phyloP scores from a whole-genome alignment of 2,888 invertebrate species.

The Xestobium rufovillosum region DNA sequence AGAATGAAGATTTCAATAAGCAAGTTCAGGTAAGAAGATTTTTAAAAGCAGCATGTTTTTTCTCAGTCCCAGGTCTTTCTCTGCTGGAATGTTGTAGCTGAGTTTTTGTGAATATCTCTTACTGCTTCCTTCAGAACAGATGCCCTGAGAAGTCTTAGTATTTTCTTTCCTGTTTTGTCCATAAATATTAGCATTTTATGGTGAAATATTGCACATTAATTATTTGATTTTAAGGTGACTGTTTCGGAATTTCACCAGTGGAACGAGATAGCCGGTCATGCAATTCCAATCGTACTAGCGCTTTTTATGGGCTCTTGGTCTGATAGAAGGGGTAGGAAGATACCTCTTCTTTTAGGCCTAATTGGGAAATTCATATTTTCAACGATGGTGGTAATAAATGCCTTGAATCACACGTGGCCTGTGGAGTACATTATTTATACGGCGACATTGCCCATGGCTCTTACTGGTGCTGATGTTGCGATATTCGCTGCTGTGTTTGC shows the following conservation, averaged over 20 bases:
- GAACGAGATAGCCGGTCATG: conserved; percentile 63
- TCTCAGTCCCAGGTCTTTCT: no score
- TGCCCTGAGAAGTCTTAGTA: no score
- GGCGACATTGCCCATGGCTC: conserved; percentile 62
- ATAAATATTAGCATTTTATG: no score
- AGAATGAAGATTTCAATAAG: conserved; percentile 50
- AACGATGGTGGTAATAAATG: conserved; percentile 60
- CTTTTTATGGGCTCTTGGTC: conserved; percentile 72
- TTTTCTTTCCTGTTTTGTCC: no score
- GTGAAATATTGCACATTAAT: no score
- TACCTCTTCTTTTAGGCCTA: conserved; percentile 61
- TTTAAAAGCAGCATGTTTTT: background rate
- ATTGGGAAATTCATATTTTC: conserved; percentile 65
- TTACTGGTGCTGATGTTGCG: conserved; percentile 67
- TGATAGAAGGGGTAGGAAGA: conserved; percentile 65
- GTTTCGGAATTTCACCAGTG: conserved; percentile 67
- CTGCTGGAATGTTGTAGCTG: no score
- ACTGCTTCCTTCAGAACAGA: no score
- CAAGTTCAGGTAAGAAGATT: conserved; percentile 53
- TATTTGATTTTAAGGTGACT: conserved; percentile 47
- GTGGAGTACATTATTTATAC: conserved; percentile 62
- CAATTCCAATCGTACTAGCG: conserved; percentile 63
- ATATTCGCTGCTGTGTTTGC: conserved; percentile 69
- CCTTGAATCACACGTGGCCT: conserved; percentile 51
- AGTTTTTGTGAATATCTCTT: no score